phyloP scores from a whole-genome alignment of 1,140 invertebrate species.

The Panulirus ornatus region DNA sequence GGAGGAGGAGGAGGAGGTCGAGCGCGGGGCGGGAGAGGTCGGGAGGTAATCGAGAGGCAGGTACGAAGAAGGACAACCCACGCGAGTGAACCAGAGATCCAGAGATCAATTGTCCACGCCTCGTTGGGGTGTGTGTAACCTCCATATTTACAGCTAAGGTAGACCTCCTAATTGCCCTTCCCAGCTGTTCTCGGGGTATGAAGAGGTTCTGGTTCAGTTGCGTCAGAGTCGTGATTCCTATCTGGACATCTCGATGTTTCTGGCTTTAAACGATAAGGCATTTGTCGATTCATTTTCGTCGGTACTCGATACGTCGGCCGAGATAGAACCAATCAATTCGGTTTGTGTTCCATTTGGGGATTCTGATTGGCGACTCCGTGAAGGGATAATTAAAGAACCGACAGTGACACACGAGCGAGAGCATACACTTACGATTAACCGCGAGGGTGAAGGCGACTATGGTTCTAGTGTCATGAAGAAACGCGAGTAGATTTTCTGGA shows the following conservation, averaged over 20 bases:
- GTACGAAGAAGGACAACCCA: neutral
- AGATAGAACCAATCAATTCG: constrained; percentile 70
- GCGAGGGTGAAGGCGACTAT: neutral
- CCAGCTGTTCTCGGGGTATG: constrained; percentile 3
- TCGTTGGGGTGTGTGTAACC: constrained; percentile 51
- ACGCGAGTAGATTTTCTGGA: neutral
- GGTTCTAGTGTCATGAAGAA: neutral
- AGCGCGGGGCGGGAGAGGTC: neutral
- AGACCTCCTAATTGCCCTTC: constrained; percentile 48
- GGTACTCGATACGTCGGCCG: neutral
- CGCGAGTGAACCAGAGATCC: constrained; percentile 17
- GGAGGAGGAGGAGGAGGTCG: neutral
- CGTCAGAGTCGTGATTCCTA: neutral
- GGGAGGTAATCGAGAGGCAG: neutral
- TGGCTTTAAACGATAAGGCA: neutral
- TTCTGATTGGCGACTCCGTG: constrained; percentile 35
- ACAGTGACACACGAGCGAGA: constrained; percentile 59
- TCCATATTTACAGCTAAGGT: constrained; percentile 45
- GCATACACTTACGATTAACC: neutral
- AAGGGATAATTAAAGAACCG: constrained; percentile 66
- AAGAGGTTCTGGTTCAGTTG: neutral
- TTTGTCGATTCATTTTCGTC: neutral
- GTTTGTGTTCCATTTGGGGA: constrained; percentile 54
- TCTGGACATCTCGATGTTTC: neutral
- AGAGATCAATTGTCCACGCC: constrained; percentile 63